Evolutionary conservation across 2,888 invertebrate genomes (phyloP).

Genomic region (Stenoptilia bipunctidactyla): DNA sequence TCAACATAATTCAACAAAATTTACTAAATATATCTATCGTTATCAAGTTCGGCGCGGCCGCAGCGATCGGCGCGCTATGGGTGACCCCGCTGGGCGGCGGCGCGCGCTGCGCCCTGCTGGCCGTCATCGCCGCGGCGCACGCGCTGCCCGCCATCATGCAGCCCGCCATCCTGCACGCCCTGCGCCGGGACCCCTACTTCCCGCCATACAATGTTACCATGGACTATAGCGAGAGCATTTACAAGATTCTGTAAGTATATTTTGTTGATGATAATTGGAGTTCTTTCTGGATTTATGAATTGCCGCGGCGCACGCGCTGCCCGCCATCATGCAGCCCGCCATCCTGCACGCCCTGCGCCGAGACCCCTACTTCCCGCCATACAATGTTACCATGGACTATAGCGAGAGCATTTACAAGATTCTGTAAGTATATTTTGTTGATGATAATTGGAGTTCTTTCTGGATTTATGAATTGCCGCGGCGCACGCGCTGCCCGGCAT

Average conservation of each 20-base stretch:
- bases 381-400: constrained; percentile 33
- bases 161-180: constrained; percentile 33
- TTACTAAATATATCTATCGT: too few relatives aligned
- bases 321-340: constrained; percentile 34
- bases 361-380: constrained; percentile 36
- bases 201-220: constrained; percentile 32
- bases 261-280: too few relatives aligned
- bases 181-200: constrained; percentile 41
- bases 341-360: constrained; percentile 34
- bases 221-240: constrained; percentile 27
- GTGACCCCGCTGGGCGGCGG: constrained; percentile 42
- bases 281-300: too few relatives aligned
- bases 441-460: too few relatives aligned
- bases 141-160: constrained; percentile 33
- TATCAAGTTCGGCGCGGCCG: constrained; percentile 52
- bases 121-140: constrained; percentile 32
- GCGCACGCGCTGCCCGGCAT: constrained; percentile 38
- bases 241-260: constrained; percentile 30
- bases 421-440: constrained; percentile 31
- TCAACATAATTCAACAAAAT: too few relatives aligned
- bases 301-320: constrained; percentile 35
- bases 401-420: constrained; percentile 26
- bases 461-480: too few relatives aligned
- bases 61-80: constrained; percentile 48
- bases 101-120: constrained; percentile 32